phyloP scores from a whole-genome alignment of 2,888 invertebrate species.

The Unio pictorum region DNA sequence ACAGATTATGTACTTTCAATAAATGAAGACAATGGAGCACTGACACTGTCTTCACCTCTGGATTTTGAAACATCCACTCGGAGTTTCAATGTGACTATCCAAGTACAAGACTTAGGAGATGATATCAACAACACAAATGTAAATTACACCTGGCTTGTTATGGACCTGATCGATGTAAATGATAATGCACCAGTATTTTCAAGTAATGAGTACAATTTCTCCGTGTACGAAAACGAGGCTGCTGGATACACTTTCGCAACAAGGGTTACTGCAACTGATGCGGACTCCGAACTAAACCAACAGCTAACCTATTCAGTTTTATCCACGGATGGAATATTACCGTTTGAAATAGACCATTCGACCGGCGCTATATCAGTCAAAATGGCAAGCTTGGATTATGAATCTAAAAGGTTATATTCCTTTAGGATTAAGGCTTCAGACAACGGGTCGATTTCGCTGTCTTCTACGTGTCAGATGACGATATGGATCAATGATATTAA shows the following conservation, averaged over 20 bases:
- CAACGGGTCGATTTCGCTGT: conserved; percentile 37
- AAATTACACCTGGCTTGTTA: conserved; percentile 11
- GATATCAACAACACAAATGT: conserved; percentile 9
- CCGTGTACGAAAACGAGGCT: conserved; percentile 40
- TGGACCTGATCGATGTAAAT: conserved; percentile 44
- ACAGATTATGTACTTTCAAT: conserved; percentile 34
- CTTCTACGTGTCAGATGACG: conserved; percentile 39
- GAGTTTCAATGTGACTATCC: conserved; percentile 33
- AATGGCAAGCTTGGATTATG: conserved; percentile 47
- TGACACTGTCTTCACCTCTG: conserved; percentile 44
- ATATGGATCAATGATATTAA: conserved; percentile 51
- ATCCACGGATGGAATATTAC: conserved; percentile 37
- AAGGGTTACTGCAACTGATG: conserved; percentile 31
- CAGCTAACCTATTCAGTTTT: conserved; percentile 41
- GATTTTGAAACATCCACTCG: conserved; percentile 51
- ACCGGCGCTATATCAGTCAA: conserved; percentile 45
- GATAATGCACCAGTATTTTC: conserved; percentile 48
- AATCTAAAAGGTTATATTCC: conserved; percentile 39
- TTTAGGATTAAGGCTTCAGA: conserved; percentile 50
- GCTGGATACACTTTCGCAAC: conserved; percentile 19
- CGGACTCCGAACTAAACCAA: conserved; percentile 44
- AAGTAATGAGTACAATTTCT: conserved; percentile 26
- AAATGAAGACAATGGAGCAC: conserved; percentile 40
- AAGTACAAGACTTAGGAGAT: conserved; percentile 41
- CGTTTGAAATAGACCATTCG: conserved; percentile 45